A percentile compares a stretch with the other conserved stretches of the same genome.
Conservation (phyloP, 2,888 invertebrate species). For the Drosophila leonis region DNA sequence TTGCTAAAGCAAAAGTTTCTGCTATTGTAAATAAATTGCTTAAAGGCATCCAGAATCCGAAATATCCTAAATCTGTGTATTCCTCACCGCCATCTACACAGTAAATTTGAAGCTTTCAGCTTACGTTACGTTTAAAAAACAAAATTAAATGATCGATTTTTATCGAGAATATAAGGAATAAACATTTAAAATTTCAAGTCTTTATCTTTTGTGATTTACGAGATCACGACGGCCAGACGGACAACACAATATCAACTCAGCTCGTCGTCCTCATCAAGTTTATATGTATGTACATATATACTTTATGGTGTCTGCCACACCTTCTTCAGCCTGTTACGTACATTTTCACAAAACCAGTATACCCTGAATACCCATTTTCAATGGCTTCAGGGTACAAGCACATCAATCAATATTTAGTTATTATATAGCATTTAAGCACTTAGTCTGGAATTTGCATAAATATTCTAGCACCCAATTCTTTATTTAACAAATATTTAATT, state of each 20-base stretch:
- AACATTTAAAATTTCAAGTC: neutral
- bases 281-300: neutral
- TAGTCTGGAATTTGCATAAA: neutral
- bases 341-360: neutral
- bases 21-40: too few species aligned
- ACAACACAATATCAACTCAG: neutral
- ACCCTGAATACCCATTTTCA: neutral
- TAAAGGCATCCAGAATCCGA: too few species aligned
- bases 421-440: neutral
- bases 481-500: neutral
- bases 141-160: neutral
- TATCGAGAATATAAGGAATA: too few species aligned
- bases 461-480: neutral
- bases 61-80: too few species aligned
- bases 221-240: too few species aligned
- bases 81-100: too few species aligned
- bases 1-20: too few species aligned
- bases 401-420: constrained; percentile 6
- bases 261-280: neutral
- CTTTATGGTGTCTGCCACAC: neutral
- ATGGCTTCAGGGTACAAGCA: neutral
- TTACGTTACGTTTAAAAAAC: neutral
- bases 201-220: neutral
- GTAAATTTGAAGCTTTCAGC: too few species aligned
- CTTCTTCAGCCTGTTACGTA: neutral